Percentiles rank a stretch among this genome's conserved stretches.
Conservation (phyloP, 2,797 vertebrate genomes). For the Loris lydekkerianus region DNA sequence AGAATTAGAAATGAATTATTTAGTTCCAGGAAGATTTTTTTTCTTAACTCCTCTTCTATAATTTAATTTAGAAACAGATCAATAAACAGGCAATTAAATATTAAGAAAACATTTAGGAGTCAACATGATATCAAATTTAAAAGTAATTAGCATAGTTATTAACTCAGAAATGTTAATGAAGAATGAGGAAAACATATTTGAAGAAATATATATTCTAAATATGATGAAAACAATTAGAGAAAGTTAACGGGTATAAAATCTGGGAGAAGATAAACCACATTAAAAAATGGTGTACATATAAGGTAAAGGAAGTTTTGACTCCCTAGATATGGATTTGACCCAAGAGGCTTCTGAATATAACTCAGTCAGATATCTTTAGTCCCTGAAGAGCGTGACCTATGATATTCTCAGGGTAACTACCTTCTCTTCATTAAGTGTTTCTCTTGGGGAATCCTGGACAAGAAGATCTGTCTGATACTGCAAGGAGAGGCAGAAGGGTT, state of each 20-base stretch:
- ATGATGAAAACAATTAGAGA: background rate
- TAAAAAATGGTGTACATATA: background rate
- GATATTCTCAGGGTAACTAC: background rate
- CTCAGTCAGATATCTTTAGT: background rate
- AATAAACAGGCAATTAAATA: background rate
- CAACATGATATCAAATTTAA: background rate
- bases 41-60: background rate
- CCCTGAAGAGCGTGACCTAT: background rate
- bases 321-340: background rate
- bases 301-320: background rate
- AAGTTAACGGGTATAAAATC: background rate
- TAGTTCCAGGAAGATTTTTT: background rate
- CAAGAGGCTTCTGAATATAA: background rate
- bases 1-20: conserved; percentile 18
- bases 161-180: background rate
- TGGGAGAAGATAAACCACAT: background rate
- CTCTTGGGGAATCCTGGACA: background rate
- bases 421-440: background rate
- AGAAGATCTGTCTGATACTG: background rate
- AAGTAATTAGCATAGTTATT: background rate
- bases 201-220: background rate
- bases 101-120: background rate
- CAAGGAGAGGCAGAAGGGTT: background rate
- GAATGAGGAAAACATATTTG: background rate
- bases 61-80: background rate